Percentiles rank a stretch among this genome's conserved stretches.
Evolutionary conservation across 2,797 vertebrate genomes (phyloP).

Genomic region (Gouania willdenowi): DNA sequence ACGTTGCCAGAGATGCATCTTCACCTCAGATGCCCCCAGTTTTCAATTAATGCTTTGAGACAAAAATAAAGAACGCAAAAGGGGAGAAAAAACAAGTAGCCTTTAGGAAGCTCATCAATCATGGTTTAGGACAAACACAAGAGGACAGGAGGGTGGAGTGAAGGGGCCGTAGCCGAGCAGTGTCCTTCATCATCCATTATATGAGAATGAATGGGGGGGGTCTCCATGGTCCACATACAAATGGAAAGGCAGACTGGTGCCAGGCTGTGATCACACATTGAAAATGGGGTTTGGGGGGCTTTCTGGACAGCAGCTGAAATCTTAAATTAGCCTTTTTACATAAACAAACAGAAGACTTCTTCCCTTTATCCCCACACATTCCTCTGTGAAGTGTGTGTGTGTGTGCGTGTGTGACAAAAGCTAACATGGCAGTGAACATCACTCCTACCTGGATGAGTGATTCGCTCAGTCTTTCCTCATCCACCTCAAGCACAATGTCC

Average conservation of each 20-base stretch:
- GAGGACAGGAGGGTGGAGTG: constrained; percentile 56
- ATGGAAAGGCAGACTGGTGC: constrained; percentile 37
- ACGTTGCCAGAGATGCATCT: constrained; percentile 27
- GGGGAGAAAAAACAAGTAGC: constrained; percentile 54
- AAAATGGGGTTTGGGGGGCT: constrained; percentile 31
- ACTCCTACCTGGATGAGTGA: constrained; percentile 93
- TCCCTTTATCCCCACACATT: not conserved
- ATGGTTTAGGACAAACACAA: constrained; percentile 63
- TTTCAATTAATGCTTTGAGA: constrained; percentile 60
- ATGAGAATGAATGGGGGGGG: constrained; percentile 51
- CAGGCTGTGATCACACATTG: constrained; percentile 31
- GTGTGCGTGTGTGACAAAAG: not conserved
- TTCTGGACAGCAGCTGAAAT: constrained; percentile 7
- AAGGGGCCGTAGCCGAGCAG: constrained; percentile 60
- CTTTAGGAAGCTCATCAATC: constrained; percentile 77
- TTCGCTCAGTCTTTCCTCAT: constrained; percentile 91
- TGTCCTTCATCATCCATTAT: constrained; percentile 69
- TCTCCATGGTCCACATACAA: constrained; percentile 49
- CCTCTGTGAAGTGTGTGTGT: not conserved
- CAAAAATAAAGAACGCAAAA: constrained; percentile 38
- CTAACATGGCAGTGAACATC: constrained; percentile 34
- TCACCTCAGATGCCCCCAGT: constrained; percentile 34
- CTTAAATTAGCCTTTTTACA: constrained; percentile 1
- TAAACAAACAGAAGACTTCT: constrained; percentile 4
- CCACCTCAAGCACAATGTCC: constrained; percentile 89